Conservation (phyloP, 2,113 vertebrate species). For the Loxodonta africana region DNA sequence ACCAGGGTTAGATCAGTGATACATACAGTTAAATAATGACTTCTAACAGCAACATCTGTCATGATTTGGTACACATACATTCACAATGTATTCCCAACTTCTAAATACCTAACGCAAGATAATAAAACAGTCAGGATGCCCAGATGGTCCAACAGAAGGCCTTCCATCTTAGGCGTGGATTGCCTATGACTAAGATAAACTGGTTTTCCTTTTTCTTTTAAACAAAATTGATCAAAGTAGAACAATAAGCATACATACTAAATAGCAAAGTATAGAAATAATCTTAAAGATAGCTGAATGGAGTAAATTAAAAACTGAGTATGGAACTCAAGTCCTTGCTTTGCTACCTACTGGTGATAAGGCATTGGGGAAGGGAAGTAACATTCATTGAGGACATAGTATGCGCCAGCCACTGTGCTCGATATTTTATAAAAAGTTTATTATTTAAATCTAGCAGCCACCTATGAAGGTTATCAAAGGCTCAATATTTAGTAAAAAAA, state of each 20-base stretch:
- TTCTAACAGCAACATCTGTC: neutral
- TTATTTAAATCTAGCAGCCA: neutral
- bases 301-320: neutral
- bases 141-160: neutral
- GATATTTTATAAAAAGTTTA: neutral
- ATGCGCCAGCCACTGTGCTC: neutral
- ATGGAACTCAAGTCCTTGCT: neutral
- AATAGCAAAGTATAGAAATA: neutral
- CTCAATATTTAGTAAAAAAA: neutral
- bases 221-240: neutral
- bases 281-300: neutral
- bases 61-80: neutral
- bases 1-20: neutral
- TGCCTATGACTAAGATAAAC: neutral
- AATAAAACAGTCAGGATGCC: neutral
- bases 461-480: neutral
- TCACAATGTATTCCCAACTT: neutral
- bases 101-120: neutral
- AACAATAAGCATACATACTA: neutral
- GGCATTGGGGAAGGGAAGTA: neutral
- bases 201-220: neutral
- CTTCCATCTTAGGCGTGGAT: neutral
- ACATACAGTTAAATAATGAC: conserved; percentile 28
- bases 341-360: neutral
- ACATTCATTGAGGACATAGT: neutral